Evolutionary conservation across 1,140 invertebrate species (phyloP).

Genomic region (Drosophila watanabei): DNA sequence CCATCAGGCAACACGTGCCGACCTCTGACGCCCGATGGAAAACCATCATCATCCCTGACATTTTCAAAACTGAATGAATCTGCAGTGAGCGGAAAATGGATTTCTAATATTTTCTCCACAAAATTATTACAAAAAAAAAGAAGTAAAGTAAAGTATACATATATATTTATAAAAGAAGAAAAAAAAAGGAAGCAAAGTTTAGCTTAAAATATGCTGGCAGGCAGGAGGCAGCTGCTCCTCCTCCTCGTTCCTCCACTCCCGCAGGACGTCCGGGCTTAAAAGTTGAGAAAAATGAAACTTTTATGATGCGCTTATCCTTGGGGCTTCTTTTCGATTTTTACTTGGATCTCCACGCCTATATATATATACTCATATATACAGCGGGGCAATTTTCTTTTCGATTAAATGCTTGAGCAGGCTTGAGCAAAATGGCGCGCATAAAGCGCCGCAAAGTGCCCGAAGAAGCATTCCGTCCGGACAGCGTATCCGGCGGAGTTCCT

Average conservation of each 20-base stretch:
- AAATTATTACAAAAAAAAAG: slow-evolving; percentile 40
- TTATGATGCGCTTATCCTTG: slow-evolving; percentile 66
- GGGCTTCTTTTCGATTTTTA: slow-evolving; percentile 10
- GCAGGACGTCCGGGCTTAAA: slow-evolving; percentile 84
- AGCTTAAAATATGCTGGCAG: slow-evolving; percentile 74
- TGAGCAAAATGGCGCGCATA: slow-evolving; percentile 68
- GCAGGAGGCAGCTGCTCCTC: slow-evolving; percentile 24
- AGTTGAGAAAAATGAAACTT: slow-evolving; percentile 85
- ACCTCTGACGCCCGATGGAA: slow-evolving; percentile 10
- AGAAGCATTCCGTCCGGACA: slow-evolving; percentile 6
- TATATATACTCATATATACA: slow-evolving; percentile 2
- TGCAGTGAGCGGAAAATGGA: slow-evolving; percentile 85
- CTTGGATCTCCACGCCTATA: slow-evolving; percentile 2
- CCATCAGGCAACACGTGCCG: slow-evolving; percentile 71
- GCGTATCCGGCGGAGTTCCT: too few species aligned
- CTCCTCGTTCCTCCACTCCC: slow-evolving; percentile 62
- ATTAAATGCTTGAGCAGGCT: slow-evolving; percentile 81
- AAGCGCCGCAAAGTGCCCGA: slow-evolving; percentile 45
- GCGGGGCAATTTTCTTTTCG: slow-evolving; percentile 75
- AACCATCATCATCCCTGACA: slow-evolving; percentile 35
- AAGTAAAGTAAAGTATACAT: slow-evolving; percentile 6
- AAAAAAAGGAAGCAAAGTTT: slow-evolving; percentile 12
- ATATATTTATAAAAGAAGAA: slow-evolving; percentile 5
- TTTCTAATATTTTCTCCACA: slow-evolving; percentile 77
- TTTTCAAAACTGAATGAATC: slow-evolving; percentile 83